Evolutionary conservation across 2,113 vertebrate species (phyloP), one percentile per base, ranked within the genome.

Genomic region (Brachyhypopomus occidentalis): DNA sequence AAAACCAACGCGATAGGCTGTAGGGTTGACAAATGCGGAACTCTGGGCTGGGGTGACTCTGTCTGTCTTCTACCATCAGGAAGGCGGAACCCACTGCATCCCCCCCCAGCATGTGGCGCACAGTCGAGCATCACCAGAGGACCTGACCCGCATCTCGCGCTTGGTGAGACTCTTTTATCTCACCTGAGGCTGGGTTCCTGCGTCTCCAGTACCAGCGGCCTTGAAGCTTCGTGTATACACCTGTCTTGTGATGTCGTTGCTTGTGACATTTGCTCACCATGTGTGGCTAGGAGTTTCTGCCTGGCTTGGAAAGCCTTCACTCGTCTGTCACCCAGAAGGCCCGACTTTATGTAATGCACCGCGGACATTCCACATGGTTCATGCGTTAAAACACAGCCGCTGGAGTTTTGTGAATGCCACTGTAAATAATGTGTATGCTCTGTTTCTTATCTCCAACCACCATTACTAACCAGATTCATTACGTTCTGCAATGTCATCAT

Each of bases 141-240:
- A 95, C 66, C 80, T 95, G 69, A 88, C 86, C 20, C 90, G 30
- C 0, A 72, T 88, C 27, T 89, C 91, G 0, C 94, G 90, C 48
- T 88, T 94, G 93, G 95, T 96, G 88, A 80, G 7, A 8, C 8
- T 22, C 1, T 27, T 48, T 64, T 7, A 11, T 41, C 5, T 70
- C 17, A 72, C 30, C 4, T 56, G 16, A 25, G 38, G 0, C 56
- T 60, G 5, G 58, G 63, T 67, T 66, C 23, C 11, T 67, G 17
- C 30, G 52, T 25, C 23, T 27, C 34, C 63, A 34, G 56, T 48
- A 2, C 22, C 70, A 34, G 14, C 22, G 63, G 11, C 3, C 70
- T 52, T 71, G 7, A 38, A 34, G n/a, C 41, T 67, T 30, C 63
- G 12, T 14, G 22, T 56, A 58, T 71, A 79, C 20, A 27, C 19